Percentiles rank a stretch among this genome's conserved stretches.
These are phyloP conservation scores for Tychaedon coryphoeus DNA, from an alignment of 2,113 vertebrate species.

Conservation along the genomic window DNA sequence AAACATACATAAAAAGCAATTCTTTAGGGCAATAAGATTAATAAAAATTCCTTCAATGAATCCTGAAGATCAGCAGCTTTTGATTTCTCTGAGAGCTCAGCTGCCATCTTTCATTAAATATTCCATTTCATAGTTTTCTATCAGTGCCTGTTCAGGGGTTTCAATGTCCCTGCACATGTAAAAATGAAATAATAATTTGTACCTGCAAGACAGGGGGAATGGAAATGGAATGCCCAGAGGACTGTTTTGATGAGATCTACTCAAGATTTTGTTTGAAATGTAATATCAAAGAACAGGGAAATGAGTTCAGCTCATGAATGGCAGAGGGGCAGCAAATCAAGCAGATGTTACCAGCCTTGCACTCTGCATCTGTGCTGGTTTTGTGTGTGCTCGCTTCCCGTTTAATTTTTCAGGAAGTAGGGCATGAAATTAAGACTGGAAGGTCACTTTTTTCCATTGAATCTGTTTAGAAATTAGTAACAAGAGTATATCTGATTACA, in stretches of 20 bases:
- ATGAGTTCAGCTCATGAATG: constrained; percentile 18
- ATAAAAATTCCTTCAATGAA: constrained; percentile 56
- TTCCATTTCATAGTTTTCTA: constrained; percentile 49
- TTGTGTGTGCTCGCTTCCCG: neutral
- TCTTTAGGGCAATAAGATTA: constrained; percentile 63
- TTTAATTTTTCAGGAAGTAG: constrained; percentile 49
- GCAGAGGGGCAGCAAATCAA: constrained; percentile 23
- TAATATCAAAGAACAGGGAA: constrained; percentile 38
- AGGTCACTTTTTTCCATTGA: neutral
- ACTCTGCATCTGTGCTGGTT: neutral
- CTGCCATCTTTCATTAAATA: constrained; percentile 62
- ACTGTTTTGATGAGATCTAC: constrained; percentile 55
- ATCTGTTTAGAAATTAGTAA: constrained; percentile 32
- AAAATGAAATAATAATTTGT: constrained; percentile 63
- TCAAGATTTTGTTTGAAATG: constrained; percentile 58
- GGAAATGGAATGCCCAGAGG: constrained; percentile 29
- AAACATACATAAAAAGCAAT: constrained; percentile 48
- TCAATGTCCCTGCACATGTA: neutral
- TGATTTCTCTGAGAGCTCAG: constrained; percentile 52
- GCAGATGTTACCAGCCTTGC: neutral
- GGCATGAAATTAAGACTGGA: constrained; percentile 51
- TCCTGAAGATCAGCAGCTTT: constrained; percentile 45
- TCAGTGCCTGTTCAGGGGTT: constrained; percentile 27
- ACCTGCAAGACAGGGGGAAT: constrained; percentile 33
- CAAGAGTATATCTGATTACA: constrained; percentile 36